phyloP scores from a whole-genome alignment of 2,797 vertebrate species.

The Petrocephalus schoutedeni region DNA sequence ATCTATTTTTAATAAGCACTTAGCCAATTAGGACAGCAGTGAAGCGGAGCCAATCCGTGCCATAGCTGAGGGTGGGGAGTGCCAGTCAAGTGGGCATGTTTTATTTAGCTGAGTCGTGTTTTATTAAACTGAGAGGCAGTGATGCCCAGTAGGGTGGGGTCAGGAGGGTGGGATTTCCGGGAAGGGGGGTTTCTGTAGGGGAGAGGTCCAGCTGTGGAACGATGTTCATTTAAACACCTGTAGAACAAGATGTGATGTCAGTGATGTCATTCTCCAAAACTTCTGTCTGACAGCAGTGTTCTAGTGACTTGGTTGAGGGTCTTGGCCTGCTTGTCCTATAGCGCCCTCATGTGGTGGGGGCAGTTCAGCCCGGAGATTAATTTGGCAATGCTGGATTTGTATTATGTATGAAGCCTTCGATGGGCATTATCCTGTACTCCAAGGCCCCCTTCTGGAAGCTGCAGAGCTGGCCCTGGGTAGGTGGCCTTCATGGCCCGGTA shows the following conservation, averaged over 20 bases:
- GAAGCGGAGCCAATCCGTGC: neutral
- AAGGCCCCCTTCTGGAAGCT: neutral
- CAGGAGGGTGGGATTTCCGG: neutral
- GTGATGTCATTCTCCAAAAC: neutral
- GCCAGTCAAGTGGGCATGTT: neutral
- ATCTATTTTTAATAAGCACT: slow-evolving; percentile 13
- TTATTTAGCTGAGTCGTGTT: neutral
- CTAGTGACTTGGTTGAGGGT: neutral
- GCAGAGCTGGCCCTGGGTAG: neutral
- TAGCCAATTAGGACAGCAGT: neutral
- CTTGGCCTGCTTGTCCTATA: neutral
- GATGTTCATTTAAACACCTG: neutral
- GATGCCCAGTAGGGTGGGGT: neutral
- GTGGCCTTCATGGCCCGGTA: neutral
- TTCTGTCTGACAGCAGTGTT: neutral
- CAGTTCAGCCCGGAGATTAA: neutral
- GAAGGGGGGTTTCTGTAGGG: neutral
- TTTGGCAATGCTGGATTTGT: neutral
- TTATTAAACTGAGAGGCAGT: neutral
- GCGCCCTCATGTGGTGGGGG: neutral
- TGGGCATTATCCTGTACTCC: neutral
- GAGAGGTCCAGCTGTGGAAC: neutral
- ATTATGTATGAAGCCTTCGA: neutral
- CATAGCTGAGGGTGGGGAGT: neutral
- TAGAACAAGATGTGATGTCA: neutral